A percentile compares a stretch with the other conserved stretches of the same genome.
phyloP scores from a whole-genome alignment of 2,797 vertebrate species.

The Coendou prehensilis region DNA sequence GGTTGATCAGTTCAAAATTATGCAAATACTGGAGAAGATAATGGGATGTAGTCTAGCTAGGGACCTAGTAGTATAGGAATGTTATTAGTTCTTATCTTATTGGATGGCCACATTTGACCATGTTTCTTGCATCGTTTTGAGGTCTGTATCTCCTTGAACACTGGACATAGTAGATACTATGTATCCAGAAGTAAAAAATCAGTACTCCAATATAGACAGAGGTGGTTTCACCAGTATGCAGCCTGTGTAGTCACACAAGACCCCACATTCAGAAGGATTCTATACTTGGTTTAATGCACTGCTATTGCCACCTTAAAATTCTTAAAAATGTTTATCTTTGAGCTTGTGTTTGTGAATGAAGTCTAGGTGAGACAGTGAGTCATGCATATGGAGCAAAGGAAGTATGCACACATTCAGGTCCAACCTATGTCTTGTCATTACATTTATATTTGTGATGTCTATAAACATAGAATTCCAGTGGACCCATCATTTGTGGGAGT shows the following conservation, averaged over 20 bases:
- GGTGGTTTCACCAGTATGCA: background rate
- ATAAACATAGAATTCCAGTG: conserved; percentile 33
- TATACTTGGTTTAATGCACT: conserved; percentile 38
- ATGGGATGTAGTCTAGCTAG: background rate
- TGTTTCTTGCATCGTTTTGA: conserved; percentile 35
- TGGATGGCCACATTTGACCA: background rate
- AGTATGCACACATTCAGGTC: background rate
- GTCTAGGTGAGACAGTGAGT: background rate
- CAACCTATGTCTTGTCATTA: background rate
- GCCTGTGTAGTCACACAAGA: background rate
- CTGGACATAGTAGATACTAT: background rate
- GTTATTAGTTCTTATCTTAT: conserved; percentile 42
- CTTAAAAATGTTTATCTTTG: conserved; percentile 20
- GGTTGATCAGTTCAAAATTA: conserved; percentile 46
- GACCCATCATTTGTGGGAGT: background rate
- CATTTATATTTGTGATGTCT: conserved; percentile 35
- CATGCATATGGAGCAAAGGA: background rate
- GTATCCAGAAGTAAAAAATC: background rate
- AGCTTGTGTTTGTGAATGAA: conserved; percentile 34
- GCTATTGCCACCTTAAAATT: conserved; percentile 40
- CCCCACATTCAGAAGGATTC: background rate
- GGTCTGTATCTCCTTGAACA: background rate
- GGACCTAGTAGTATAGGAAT: conserved; percentile 4
- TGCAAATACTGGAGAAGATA: conserved; percentile 52
- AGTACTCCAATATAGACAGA: background rate